phyloP scores from a whole-genome alignment of 92 coral and sea anemone genomes.

The Paragorgia papillata region DNA sequence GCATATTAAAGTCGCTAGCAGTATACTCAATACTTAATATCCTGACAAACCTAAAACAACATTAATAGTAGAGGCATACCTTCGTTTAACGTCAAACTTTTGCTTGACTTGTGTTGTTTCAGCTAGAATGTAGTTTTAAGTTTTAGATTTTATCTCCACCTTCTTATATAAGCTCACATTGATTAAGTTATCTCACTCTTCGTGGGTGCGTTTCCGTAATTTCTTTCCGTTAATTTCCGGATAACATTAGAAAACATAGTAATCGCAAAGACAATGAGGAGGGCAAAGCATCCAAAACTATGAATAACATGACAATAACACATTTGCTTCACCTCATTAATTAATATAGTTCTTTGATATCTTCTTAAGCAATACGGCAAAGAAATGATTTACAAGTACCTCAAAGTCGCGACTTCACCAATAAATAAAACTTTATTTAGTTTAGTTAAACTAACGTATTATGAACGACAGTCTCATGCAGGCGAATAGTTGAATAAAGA shows the following conservation, averaged over 20 bases:
- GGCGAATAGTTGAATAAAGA: slow-evolving; percentile 5
- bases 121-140: slow-evolving; percentile 23
- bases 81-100: not conserved
- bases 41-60: not conserved
- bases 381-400: too few species aligned
- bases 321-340: not conserved
- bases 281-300: slow-evolving; percentile 4
- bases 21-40: not conserved
- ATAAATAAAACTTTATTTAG: too few species aligned
- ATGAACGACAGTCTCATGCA: too few species aligned
- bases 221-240: slow-evolving; percentile 35
- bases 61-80: not conserved
- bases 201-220: slow-evolving; percentile 38
- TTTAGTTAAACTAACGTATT: too few species aligned
- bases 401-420: too few species aligned
- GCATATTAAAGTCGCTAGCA: not conserved
- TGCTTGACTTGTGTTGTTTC: not conserved
- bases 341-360: too few species aligned
- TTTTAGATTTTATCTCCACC: not conserved
- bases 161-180: slow-evolving; percentile 19
- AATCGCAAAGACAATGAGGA: slow-evolving; percentile 14
- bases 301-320: slow-evolving; percentile 29
- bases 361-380: too few species aligned
- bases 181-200: slow-evolving; percentile 38
- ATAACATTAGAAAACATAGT: slow-evolving; percentile 1